phyloP scores from a whole-genome alignment of 2,888 invertebrate species.

The Euphydryas editha region DNA sequence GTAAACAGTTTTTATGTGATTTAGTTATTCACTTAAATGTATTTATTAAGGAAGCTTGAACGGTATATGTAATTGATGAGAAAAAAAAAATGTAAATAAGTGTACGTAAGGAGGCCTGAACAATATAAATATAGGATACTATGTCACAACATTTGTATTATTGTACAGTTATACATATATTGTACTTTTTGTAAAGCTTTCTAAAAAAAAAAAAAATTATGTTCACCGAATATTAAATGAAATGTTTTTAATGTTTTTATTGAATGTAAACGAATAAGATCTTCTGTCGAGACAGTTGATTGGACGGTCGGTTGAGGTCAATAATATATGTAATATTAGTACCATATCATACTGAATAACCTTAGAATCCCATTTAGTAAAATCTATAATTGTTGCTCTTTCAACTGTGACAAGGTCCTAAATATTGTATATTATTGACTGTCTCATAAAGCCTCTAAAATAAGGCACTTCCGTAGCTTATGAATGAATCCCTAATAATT shows the following conservation, averaged over 20 bases:
- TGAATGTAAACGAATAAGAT: slow-evolving; percentile 34
- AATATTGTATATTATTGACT: slow-evolving; percentile 25
- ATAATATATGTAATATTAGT: slow-evolving; percentile 5
- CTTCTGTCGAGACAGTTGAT: neutral
- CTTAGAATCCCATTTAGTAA: neutral
- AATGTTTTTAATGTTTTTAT: slow-evolving; percentile 55
- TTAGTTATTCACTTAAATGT: slow-evolving; percentile 38
- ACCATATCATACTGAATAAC: slow-evolving; percentile 4
- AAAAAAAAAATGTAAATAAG: slow-evolving; percentile 71
- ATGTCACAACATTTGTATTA: slow-evolving; percentile 69
- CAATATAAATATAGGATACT: slow-evolving; percentile 65
- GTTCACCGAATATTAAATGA: slow-evolving; percentile 65
- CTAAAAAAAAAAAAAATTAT: slow-evolving; percentile 61
- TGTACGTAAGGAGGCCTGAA: slow-evolving; percentile 75
- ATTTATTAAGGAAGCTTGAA: slow-evolving; percentile 53
- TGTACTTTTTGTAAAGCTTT: slow-evolving; percentile 68
- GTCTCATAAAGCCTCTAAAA: slow-evolving; percentile 14
- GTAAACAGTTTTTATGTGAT: slow-evolving; percentile 51
- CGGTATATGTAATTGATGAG: slow-evolving; percentile 27
- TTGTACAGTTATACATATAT: slow-evolving; percentile 52
- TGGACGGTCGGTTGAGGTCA: slow-evolving; percentile 7
- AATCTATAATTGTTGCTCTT: neutral
- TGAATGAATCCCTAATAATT: slow-evolving; percentile 19
- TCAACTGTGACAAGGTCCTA: slow-evolving; percentile 17
- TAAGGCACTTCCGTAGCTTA: slow-evolving; percentile 39